A percentile compares a stretch with the other conserved stretches of the same genome.
These are phyloP conservation scores for Sebastes kiyomatsui DNA, from an alignment of 2,797 vertebrate species.

Conservation along the genomic window DNA sequence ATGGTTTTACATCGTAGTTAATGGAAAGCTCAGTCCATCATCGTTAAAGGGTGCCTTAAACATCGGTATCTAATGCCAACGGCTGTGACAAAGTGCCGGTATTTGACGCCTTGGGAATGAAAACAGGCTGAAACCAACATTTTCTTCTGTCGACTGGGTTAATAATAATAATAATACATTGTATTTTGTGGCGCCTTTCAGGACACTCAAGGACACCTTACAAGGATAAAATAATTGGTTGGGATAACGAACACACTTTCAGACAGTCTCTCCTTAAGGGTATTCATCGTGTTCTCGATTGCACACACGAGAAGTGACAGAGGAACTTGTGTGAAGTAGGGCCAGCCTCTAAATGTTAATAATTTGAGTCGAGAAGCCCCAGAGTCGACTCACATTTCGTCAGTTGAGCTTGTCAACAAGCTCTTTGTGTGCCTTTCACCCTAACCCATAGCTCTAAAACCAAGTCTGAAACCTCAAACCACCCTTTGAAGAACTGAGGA, in stretches of 20 bases:
- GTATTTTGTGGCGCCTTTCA: no score
- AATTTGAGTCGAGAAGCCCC: background rate
- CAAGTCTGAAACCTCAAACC: background rate
- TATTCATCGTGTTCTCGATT: background rate
- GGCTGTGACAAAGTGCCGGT: no score
- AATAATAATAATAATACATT: no score
- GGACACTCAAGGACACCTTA: no score
- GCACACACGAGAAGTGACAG: background rate
- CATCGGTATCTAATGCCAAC: no score
- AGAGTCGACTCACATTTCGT: background rate
- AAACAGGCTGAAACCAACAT: background rate
- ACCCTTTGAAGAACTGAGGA: background rate
- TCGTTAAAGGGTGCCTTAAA: no score
- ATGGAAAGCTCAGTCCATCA: no score
- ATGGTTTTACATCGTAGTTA: no score
- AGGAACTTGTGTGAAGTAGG: background rate
- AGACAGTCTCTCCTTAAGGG: background rate
- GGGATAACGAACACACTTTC: background rate
- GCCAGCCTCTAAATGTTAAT: background rate
- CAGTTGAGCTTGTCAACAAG: no score
- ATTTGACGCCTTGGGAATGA: no score
- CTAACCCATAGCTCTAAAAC: no score
- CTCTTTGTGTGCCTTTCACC: no score
- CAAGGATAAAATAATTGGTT: background rate
- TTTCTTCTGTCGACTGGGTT: background rate